A percentile compares a stretch with the other conserved stretches of the same genome.
Conservation (phyloP, 2,113 vertebrate genomes). For the Strix uralensis region DNA sequence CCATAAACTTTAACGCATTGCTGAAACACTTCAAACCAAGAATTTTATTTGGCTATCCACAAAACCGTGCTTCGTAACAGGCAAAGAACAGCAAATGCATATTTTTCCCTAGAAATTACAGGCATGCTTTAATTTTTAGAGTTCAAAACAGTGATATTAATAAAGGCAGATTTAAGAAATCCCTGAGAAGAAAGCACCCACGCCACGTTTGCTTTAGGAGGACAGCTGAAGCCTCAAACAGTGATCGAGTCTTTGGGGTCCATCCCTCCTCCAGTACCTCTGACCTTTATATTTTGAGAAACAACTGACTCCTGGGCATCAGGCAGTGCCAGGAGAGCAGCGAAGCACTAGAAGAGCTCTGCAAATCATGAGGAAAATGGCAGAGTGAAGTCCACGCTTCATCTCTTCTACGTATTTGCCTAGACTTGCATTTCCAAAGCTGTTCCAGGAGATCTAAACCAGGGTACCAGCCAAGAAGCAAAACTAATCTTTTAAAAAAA, state of each 20-base stretch:
- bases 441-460: neutral
- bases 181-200: neutral
- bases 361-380: neutral
- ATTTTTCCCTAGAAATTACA: neutral
- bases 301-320: neutral
- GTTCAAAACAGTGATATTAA: neutral
- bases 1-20: constrained; percentile 60
- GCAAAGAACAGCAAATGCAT: neutral
- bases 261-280: neutral
- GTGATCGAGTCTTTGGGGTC: neutral
- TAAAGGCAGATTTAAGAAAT: neutral
- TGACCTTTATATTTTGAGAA: neutral
- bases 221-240: neutral
- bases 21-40: constrained; percentile 13
- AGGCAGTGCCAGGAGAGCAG: neutral
- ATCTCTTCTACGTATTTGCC: neutral
- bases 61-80: neutral
- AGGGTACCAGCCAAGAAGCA: neutral
- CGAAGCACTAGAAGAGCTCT: neutral
- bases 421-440: neutral
- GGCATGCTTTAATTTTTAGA: neutral
- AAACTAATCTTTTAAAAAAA: neutral
- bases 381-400: neutral
- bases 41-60: constrained; percentile 12
- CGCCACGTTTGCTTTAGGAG: neutral